Evolutionary conservation across 2,888 invertebrate genomes (phyloP), one percentile per base, ranked within the genome.

Genomic region (Caenorhabditis afra): DNA sequence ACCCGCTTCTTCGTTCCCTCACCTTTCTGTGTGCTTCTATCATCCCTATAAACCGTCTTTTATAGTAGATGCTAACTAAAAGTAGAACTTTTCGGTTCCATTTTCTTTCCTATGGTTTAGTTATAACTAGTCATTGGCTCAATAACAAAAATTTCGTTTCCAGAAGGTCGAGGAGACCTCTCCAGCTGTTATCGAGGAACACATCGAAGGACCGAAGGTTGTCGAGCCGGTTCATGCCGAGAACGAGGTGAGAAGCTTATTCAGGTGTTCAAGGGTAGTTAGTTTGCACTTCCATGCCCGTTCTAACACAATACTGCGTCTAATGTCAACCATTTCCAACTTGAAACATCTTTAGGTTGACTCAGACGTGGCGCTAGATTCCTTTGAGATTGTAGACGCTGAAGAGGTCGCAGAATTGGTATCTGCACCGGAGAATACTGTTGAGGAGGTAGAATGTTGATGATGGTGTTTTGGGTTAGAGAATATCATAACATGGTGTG

Each of bases 361-460:
- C 62, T 73, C 71, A 73, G 71, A 73, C 62, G 71, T 73, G 71
- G 64, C 71, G 45, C 71, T 73, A 73, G 71, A 73, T 73, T 73
- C 71, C 55, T 73, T 73, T 73, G 71, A 73, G 29, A 64, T 73
- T 64, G 64, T 73, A 73, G 71, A 73, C 35, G 64, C 55, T 53
- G 41, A 49, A 57, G 71, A 73, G 64, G 64, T 73, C 16, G 71
- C 71, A 64, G 71, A 73, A 44, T 29, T 73, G 71, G 50, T 58
- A 41, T 71, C 71, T 62, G 70, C 71, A 57, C 71, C 62, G 64
- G 71, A 71, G 47, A 50, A 61, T 49, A 71, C 62, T 73, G 57
- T 58, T 57, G 71, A 73, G 64, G 71, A 73, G 71, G 71, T 57
- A 57, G 71, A 57, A 62, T 12, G 29, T 5, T 29, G 29, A 58